phyloP scores from a whole-genome alignment of 2,113 vertebrate species.

The Mastomys natalensis region DNA sequence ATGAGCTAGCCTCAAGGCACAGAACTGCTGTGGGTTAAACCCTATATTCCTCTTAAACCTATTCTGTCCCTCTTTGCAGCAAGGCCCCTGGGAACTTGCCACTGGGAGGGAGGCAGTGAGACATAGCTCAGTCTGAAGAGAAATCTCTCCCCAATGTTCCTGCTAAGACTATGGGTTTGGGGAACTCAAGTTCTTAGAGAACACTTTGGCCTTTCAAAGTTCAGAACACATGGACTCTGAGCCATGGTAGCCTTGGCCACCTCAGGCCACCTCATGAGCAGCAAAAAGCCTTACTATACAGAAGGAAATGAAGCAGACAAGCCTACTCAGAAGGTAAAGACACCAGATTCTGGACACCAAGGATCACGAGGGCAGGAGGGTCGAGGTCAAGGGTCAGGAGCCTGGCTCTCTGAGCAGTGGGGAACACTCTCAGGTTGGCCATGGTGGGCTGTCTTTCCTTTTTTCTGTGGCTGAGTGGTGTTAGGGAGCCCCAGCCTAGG shows the following conservation, averaged over 20 bases:
- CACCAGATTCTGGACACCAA: not conserved
- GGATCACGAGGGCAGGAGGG: not conserved
- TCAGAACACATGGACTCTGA: not conserved
- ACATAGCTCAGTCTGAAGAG: not conserved
- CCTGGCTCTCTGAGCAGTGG: not conserved
- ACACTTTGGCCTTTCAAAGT: not conserved
- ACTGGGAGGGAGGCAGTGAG: not conserved
- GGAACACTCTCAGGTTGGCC: not conserved
- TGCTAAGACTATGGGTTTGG: not conserved
- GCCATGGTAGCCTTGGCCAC: not conserved
- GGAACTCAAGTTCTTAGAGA: not conserved
- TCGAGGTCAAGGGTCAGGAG: not conserved
- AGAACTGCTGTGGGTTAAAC: too few relatives aligned
- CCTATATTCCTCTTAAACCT: accelerated
- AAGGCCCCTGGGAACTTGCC: not conserved
- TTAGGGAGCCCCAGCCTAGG: not conserved
- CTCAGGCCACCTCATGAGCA: not conserved
- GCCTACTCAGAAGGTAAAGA: not conserved
- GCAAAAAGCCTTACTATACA: not conserved
- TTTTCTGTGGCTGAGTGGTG: not conserved
- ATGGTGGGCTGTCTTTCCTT: not conserved
- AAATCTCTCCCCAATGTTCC: not conserved
- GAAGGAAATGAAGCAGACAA: not conserved
- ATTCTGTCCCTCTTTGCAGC: not conserved
- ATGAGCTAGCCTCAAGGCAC: not conserved